Percentiles rank a stretch among this genome's conserved stretches.
These are phyloP conservation scores for Nematopogon swammerdamellus DNA, from an alignment of 2,888 invertebrate species.

Conservation along the genomic window DNA sequence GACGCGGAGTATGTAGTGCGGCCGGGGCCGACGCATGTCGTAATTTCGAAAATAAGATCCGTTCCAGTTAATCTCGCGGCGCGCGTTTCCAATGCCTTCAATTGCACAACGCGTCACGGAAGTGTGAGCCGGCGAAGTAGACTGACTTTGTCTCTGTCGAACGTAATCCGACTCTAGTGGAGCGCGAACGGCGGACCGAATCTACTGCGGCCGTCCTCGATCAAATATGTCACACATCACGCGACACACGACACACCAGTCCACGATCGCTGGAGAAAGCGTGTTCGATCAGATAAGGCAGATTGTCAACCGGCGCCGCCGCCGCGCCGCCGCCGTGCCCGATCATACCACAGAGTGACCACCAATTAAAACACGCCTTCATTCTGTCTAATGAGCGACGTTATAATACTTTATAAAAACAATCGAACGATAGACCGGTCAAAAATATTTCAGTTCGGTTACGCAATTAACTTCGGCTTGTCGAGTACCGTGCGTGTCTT, in stretches of 20 bases:
- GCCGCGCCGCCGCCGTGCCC: no score
- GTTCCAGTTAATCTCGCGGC: not conserved
- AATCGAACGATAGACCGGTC: no score
- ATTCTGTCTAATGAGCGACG: not conserved
- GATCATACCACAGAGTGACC: no score
- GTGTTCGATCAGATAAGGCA: conserved; percentile 55
- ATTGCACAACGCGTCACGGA: not conserved
- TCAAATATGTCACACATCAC: not conserved
- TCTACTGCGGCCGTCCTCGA: not conserved
- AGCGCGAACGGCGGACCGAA: not conserved
- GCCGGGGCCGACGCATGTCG: not conserved
- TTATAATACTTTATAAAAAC: not conserved
- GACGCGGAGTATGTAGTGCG: no score
- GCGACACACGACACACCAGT: not conserved
- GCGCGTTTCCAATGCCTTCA: not conserved
- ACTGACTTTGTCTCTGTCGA: not conserved
- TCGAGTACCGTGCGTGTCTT: no score
- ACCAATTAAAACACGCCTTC: not conserved
- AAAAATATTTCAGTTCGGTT: no score
- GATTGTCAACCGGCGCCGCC: conserved; percentile 43
- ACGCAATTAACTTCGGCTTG: no score
- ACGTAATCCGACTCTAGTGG: not conserved
- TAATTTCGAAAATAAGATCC: not conserved
- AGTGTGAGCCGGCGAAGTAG: not conserved
- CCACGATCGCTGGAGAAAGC: conserved; percentile 45